A percentile compares a stretch with the other conserved stretches of the same genome.
Conservation (phyloP, 2,797 vertebrate species). For the Sebastes iracundus region DNA sequence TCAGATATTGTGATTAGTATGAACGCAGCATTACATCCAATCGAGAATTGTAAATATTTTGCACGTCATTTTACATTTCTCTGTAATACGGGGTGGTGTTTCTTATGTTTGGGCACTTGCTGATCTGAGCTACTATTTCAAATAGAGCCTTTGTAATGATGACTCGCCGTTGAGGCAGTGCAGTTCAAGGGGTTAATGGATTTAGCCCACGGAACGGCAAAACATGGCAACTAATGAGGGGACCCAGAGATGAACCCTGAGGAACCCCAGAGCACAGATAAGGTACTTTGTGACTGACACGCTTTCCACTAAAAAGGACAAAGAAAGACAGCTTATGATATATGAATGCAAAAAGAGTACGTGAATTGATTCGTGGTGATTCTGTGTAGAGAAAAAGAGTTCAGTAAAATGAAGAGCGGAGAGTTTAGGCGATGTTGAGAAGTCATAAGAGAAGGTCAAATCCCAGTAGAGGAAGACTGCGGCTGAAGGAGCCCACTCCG, state of each 20-base stretch:
- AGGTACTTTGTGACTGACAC: neutral
- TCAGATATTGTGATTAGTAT: neutral
- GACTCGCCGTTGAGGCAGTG: neutral
- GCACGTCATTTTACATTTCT: neutral
- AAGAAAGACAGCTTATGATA: neutral
- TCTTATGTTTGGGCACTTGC: neutral
- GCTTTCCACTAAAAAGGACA: neutral
- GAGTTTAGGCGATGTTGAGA: constrained; percentile 15
- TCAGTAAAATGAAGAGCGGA: constrained; percentile 6
- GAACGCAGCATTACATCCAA: neutral
- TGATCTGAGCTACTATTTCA: neutral
- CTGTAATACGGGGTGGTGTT: neutral
- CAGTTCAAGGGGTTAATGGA: neutral
- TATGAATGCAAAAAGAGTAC: neutral
- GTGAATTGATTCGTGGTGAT: neutral
- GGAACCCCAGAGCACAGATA: neutral
- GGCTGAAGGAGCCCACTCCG: constrained; percentile 46
- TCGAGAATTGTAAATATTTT: neutral
- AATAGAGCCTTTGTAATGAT: neutral
- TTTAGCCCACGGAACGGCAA: neutral
- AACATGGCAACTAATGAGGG: neutral
- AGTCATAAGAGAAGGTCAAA: constrained; percentile 51
- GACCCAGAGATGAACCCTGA: constrained; percentile 3
- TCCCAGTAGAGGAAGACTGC: constrained; percentile 34
- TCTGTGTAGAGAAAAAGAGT: neutral